These are phyloP conservation scores for Stichodactyla mertensii DNA, from an alignment of 64 coral and sea anemone species.

Conservation along the genomic window DNA sequence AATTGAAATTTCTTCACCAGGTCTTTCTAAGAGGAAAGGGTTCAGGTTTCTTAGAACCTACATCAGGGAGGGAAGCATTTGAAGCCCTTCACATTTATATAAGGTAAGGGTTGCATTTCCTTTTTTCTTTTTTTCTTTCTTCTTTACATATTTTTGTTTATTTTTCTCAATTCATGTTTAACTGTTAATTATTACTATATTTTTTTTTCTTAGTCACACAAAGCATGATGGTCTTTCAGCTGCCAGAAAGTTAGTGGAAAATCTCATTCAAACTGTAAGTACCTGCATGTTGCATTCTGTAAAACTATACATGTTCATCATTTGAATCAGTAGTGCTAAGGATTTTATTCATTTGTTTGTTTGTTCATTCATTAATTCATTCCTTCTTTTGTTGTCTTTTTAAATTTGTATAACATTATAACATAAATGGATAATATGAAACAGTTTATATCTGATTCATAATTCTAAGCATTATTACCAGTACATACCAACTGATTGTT, in stretches of 20 bases:
- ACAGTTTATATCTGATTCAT: no score
- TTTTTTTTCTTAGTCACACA: constrained; percentile 51
- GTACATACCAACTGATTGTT: no score
- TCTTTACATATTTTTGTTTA: no score
- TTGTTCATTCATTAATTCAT: neutral
- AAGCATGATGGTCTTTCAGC: constrained; percentile 85
- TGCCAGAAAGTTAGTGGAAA: constrained; percentile 93
- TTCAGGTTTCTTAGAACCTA: constrained; percentile 91
- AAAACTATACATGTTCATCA: no score
- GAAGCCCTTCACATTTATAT: constrained; percentile 95
- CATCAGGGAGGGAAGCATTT: constrained; percentile 99
- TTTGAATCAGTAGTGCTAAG: no score
- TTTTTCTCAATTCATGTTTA: neutral
- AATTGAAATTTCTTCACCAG: constrained; percentile 16
- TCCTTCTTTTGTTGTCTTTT: neutral
- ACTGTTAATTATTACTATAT: neutral
- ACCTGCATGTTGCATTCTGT: neutral
- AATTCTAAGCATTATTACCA: no score
- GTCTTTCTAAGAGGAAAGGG: constrained; percentile 88
- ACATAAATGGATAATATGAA: no score
- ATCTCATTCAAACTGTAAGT: constrained; percentile 89
- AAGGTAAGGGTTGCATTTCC: constrained; percentile 36
- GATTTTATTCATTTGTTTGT: no score
- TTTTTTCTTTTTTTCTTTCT: no score
- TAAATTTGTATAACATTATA: neutral